Evolutionary conservation across 2,113 vertebrate species (phyloP), one percentile per base, ranked within the genome.

Genomic region (Desmodus rotundus): DNA sequence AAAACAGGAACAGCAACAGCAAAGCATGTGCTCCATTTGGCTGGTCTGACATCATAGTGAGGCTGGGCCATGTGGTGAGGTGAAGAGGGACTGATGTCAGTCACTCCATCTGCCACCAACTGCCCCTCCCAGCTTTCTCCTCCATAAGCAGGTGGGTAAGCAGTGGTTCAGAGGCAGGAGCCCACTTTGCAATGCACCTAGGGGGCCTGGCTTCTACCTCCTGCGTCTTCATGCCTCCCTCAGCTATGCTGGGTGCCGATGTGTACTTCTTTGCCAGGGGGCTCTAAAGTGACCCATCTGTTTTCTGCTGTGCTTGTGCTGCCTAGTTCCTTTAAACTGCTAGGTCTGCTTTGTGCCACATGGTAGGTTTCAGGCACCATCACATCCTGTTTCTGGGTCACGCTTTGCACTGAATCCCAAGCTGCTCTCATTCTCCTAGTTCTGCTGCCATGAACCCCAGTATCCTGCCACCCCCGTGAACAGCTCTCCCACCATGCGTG

Each of bases 401-500:
- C 19, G 28, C 31, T 63, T 56, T 20, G 56, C 33, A 2, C 43
- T 13, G 47, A 54, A 78, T 31, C 20, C 31, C 0, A 9, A 72
- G 72, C 10, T 28, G 56, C 56, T 83, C 56, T 63, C 56, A 61
- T 16, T 43, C 15, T 43, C 43, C 47, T 76, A 28, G 31, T 38
- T 77, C 68, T 26, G 38, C 24, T 61, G n/a, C 38, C 0, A 5
- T 5, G 20, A 26, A 28, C 5, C 31, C 7, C 26, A 10, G 6
- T 54, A 45, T 58, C n/a, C 15, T 43, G 28, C 45, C 24, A 7
- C 0, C 26, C 9, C 52, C 16, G 4, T 4, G 11, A 83, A 54
- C 10, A 31, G 52, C 17, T 54, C 7, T 54, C 45, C 56, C 31
- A 26, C 12, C n/a, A 0, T 2, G 0, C 0, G 22, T 33, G 28